Evolutionary conservation across 2,888 invertebrate species (phyloP).

Genomic region (Euclidia mi): DNA sequence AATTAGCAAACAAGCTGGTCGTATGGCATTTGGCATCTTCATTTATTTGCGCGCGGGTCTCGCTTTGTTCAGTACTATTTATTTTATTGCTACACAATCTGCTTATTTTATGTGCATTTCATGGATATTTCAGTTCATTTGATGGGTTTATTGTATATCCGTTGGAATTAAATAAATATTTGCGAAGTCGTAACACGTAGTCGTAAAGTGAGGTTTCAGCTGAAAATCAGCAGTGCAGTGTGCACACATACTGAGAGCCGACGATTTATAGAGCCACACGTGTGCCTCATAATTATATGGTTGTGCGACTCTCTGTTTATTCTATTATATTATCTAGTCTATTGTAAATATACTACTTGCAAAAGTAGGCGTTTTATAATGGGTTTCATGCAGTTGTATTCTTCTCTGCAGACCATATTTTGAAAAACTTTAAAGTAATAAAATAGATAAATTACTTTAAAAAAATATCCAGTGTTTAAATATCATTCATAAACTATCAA

Average conservation of each 20-base stretch:
- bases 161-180: conserved; percentile 13
- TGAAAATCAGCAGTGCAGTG: conserved; percentile 11
- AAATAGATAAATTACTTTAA: too few species aligned
- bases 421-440: too few species aligned
- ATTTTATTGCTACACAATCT: conserved; percentile 29
- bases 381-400: too few species aligned
- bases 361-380: too few species aligned
- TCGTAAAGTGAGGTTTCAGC: conserved; percentile 3
- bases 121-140: conserved; percentile 16
- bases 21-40: conserved; percentile 50
- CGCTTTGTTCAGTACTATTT: conserved; percentile 22
- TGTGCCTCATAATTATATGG: neutral
- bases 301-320: too few species aligned
- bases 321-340: too few species aligned
- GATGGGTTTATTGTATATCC: conserved; percentile 14
- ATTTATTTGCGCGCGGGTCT: conserved; percentile 39
- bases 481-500: too few species aligned
- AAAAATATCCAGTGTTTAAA: too few species aligned
- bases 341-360: too few species aligned
- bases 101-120: conserved; percentile 16
- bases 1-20: conserved; percentile 61
- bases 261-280: neutral
- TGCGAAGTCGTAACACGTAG: conserved; percentile 6
- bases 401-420: too few species aligned
- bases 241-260: conserved; percentile 1